These are phyloP conservation scores for Doryteuthis pealeii DNA, from an alignment of 1,140 invertebrate genomes.

Conservation along the genomic window DNA sequence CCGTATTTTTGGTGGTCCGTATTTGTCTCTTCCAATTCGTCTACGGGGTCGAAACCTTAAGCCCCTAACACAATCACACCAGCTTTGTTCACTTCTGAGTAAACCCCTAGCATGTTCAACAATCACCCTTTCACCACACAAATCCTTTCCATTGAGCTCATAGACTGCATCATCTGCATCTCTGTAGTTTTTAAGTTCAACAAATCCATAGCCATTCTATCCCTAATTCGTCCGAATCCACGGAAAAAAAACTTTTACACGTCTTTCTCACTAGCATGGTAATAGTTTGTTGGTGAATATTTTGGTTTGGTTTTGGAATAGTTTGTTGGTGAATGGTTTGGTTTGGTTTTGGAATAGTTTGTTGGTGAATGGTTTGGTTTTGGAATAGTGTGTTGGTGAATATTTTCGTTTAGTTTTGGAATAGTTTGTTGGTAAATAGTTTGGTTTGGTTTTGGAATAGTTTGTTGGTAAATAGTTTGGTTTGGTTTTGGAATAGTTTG, in stretches of 20 bases:
- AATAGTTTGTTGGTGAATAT: too few relatives aligned
- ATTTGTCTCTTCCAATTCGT: slow-evolving; percentile 49
- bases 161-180: slow-evolving; percentile 99
- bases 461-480: too few relatives aligned
- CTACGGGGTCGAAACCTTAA: slow-evolving; percentile 30
- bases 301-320: too few relatives aligned
- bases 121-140: slow-evolving; percentile 90
- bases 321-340: too few relatives aligned
- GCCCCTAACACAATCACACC: slow-evolving; percentile 48
- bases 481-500: too few relatives aligned
- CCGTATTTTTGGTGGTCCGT: too few relatives aligned
- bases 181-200: slow-evolving; percentile 97
- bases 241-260: slow-evolving; percentile 98
- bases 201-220: slow-evolving; percentile 99
- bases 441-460: too few relatives aligned
- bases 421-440: too few relatives aligned
- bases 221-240: slow-evolving; percentile 92
- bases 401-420: too few relatives aligned
- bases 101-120: slow-evolving; percentile 74
- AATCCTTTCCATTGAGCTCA: slow-evolving; percentile 94
- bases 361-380: too few relatives aligned
- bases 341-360: too few relatives aligned
- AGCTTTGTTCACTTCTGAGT: slow-evolving; percentile 44
- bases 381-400: too few relatives aligned
- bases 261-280: slow-evolving; percentile 93